These are phyloP conservation scores for Diorhabda elongata DNA, from an alignment of 1,140 invertebrate genomes.

Conservation along the genomic window DNA sequence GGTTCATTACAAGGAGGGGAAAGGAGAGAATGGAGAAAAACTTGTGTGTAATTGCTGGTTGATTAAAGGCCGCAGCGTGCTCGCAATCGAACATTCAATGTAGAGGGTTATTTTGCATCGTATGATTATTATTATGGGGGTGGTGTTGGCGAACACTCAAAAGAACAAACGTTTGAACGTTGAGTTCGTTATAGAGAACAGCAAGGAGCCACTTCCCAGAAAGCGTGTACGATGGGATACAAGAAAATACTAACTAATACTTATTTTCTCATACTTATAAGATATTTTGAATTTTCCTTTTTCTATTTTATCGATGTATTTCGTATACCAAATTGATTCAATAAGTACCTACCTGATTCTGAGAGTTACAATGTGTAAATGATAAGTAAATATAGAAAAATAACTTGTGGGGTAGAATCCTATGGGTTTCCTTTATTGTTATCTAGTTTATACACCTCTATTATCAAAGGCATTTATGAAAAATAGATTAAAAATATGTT, in stretches of 20 bases:
- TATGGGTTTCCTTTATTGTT: no score
- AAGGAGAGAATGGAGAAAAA: constrained; percentile 25
- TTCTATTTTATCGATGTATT: no score
- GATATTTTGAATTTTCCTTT: no score
- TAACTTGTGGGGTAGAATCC: no score
- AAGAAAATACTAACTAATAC: background rate
- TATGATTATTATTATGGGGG: constrained; percentile 29
- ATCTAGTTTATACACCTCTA: no score
- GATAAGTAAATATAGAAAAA: no score
- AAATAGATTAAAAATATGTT: no score
- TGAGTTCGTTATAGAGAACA: background rate
- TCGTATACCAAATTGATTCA: no score
- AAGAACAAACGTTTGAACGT: constrained; percentile 31
- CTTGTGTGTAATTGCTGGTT: constrained; percentile 34
- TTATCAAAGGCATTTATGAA: no score
- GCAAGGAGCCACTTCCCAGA: background rate
- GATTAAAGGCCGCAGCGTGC: constrained; percentile 31
- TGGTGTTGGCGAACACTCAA: constrained; percentile 24
- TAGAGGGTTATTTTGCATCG: constrained; percentile 23
- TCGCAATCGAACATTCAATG: constrained; percentile 19
- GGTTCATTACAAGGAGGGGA: constrained; percentile 30
- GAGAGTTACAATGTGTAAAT: no score
- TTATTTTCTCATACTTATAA: no score
- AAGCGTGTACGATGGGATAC: background rate
- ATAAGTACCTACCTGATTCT: no score